phyloP scores from a whole-genome alignment of 2,113 vertebrate species.

The Toxotes jaculatrix region DNA sequence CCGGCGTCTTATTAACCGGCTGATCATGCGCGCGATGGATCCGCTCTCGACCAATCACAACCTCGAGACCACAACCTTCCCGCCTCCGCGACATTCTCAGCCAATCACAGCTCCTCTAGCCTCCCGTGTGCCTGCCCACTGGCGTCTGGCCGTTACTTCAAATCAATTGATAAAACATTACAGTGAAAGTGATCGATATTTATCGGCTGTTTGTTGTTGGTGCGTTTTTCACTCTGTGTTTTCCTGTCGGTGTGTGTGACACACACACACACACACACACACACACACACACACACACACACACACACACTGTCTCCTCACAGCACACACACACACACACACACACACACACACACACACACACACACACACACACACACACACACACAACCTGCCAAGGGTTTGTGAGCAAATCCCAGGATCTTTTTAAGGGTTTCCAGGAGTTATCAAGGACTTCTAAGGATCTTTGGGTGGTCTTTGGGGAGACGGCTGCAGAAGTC shows the following conservation, averaged over 20 bases:
- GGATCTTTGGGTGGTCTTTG: background rate
- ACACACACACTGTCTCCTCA: no score
- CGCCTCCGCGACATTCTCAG: conserved; percentile 58
- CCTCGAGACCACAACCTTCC: conserved; percentile 46
- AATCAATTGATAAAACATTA: background rate
- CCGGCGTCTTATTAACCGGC: conserved; percentile 85
- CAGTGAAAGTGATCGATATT: conserved; percentile 21
- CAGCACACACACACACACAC: no score
- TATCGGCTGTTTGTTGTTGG: conserved; percentile 17
- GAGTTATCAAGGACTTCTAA: background rate
- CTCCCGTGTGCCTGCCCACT: background rate
- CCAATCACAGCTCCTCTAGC: conserved; percentile 20
- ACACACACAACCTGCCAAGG: no score
- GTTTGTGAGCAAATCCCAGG: no score
- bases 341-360: no score
- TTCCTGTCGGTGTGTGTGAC: no score
- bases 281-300: no score
- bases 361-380: no score
- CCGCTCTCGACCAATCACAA: conserved; percentile 84
- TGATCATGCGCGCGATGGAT: conserved; percentile 82
- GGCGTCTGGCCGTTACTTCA: background rate
- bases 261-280: no score
- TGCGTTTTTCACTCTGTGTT: no score
- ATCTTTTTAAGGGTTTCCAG: no score
- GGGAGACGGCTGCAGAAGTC: background rate